Percentiles rank a stretch among this genome's conserved stretches.
Conservation (phyloP, 1,140 invertebrate species). For the Drosophila bocki region DNA sequence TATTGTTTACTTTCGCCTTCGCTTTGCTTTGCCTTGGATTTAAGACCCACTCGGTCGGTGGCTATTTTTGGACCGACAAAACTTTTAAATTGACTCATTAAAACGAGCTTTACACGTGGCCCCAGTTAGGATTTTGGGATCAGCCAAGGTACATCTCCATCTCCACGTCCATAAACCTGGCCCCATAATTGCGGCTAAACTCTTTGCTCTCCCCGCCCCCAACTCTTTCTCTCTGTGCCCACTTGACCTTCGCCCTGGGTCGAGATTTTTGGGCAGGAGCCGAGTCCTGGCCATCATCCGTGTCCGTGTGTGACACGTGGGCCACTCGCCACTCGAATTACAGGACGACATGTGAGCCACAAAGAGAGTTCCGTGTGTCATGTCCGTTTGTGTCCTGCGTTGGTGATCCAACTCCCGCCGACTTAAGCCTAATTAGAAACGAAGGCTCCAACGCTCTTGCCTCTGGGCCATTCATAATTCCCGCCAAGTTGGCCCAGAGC, state of each 20-base stretch:
- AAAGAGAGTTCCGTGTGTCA: background rate
- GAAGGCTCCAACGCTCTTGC: constrained; percentile 2
- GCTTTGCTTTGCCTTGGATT: background rate
- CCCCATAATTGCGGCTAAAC: constrained; percentile 4
- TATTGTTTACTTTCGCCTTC: constrained; percentile 32
- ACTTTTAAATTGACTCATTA: constrained; percentile 63
- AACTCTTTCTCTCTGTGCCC: background rate
- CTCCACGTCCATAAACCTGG: background rate
- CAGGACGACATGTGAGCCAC: constrained; percentile 16
- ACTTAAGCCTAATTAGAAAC: constrained; percentile 66
- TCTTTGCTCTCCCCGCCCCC: background rate
- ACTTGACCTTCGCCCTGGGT: background rate
- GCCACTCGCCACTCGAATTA: background rate
- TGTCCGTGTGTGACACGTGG: constrained; percentile 24
- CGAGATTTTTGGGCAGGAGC: background rate
- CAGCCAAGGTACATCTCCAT: background rate
- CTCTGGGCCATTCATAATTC: constrained; percentile 60
- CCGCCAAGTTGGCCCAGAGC: constrained; percentile 35
- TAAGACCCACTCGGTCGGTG: background rate
- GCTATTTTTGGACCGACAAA: constrained; percentile 39
- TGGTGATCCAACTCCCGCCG: constrained; percentile 22
- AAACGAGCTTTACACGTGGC: constrained; percentile 64
- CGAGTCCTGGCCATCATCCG: background rate
- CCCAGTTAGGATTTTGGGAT: constrained; percentile 16
- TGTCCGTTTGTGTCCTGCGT: constrained; percentile 15